Evolutionary conservation across 1,140 invertebrate species (phyloP).

Genomic region (Trigoniulus corallinus): DNA sequence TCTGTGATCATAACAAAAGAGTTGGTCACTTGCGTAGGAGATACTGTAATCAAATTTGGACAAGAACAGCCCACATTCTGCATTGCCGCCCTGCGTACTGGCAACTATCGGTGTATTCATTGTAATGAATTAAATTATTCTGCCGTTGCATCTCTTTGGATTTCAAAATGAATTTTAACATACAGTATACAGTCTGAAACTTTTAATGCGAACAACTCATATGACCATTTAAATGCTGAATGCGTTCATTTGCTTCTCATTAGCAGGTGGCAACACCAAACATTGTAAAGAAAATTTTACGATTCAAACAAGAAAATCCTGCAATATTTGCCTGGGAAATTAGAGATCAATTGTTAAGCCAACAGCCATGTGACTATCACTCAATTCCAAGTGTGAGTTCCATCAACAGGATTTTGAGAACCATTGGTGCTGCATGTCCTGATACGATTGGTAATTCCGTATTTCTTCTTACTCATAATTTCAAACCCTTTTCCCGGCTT

Average conservation of each 20-base stretch:
- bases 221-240: background rate
- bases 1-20: too few relatives aligned
- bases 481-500: too few relatives aligned
- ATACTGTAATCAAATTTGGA: too few relatives aligned
- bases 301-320: conserved; percentile 78
- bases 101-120: too few relatives aligned
- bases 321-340: conserved; percentile 90
- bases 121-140: too few relatives aligned
- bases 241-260: conserved; percentile 2
- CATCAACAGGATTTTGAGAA: conserved; percentile 82
- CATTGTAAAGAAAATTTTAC: conserved; percentile 76
- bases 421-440: too few relatives aligned
- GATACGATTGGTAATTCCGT: too few relatives aligned
- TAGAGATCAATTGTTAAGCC: conserved; percentile 61
- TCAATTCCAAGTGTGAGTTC: conserved; percentile 78
- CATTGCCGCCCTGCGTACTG: too few relatives aligned
- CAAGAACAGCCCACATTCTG: too few relatives aligned
- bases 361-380: conserved; percentile 53
- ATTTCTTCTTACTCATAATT: too few relatives aligned
- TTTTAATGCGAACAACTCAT: background rate
- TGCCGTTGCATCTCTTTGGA: too few relatives aligned
- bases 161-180: background rate
- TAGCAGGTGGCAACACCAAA: conserved; percentile 77
- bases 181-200: background rate
- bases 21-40: too few relatives aligned